Conservation (phyloP, 1,140 invertebrate species). For the Aethina tumida region DNA sequence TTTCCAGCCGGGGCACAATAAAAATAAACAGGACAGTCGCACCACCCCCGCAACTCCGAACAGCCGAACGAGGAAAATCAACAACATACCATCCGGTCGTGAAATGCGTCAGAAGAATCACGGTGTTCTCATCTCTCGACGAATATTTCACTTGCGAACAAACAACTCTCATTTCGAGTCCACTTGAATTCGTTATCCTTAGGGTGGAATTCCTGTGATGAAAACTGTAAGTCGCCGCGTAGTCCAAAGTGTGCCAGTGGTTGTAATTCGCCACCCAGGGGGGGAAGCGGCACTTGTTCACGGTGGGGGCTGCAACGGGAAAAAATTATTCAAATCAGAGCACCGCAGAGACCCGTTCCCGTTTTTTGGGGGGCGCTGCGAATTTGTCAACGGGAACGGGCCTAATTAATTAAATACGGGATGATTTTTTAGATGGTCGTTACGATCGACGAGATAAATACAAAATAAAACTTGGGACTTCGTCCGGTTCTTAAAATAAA, state of each 20-base stretch:
- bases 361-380: neutral
- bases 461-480: too few relatives aligned
- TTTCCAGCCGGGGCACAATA: too few relatives aligned
- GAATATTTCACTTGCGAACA: conserved; percentile 50
- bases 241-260: conserved; percentile 63
- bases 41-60: too few relatives aligned
- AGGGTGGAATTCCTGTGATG: conserved; percentile 55
- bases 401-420: neutral
- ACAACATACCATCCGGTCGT: conserved; percentile 52
- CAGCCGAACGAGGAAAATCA: too few relatives aligned
- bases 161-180: conserved; percentile 49
- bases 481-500: too few relatives aligned
- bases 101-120: conserved; percentile 48
- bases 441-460: too few relatives aligned
- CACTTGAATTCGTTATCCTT: conserved; percentile 46
- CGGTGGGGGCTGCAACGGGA: conserved; percentile 42
- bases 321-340: conserved; percentile 1
- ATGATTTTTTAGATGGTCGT: neutral
- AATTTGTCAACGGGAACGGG: neutral
- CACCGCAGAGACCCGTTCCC: neutral
- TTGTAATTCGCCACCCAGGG: conserved; percentile 53
- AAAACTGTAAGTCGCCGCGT: conserved; percentile 53
- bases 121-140: conserved; percentile 42
- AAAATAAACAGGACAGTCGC: too few relatives aligned
- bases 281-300: conserved; percentile 56